Evolutionary conservation across 2,797 vertebrate genomes (phyloP), one percentile per base, ranked within the genome.

Genomic region (Emydoidea blandingii): DNA sequence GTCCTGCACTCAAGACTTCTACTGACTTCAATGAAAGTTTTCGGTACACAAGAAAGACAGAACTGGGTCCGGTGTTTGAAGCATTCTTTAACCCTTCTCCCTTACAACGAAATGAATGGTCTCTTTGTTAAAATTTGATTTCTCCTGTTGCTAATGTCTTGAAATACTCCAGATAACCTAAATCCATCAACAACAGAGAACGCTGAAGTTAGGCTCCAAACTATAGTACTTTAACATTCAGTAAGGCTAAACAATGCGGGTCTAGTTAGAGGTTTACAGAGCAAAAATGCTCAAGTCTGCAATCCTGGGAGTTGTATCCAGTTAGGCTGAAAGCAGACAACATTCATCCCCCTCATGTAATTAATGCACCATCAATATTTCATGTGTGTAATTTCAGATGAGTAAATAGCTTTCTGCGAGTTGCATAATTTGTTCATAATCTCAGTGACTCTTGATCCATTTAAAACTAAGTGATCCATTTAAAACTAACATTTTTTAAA

Each of bases 381-480:
- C 81, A 92, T 89, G 47, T 65, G 72, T 34, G 18, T 79, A 83
- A 96, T 92, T 96, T 92, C 86, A 85, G 91, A 82, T 89, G 93
- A 88, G 83, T 91, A 97, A 92, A 93, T 91, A 95, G 94, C 86
- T 95, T 95, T 96, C 80, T 93, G 84, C 34, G 62, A 90, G 65
- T 91, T 94, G 96, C 94, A 96, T 97, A 97, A 98, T 97, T 97
- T 94, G 88, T 93, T 96, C 86, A 94, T 97, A 92, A 97, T 95
- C 85, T 96, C 92, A 57, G 85, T 95, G 92, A 0, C 1, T 94
- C 92, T 89, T 93, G 47, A 88, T 95, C 87, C 84, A 93, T 96
- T 97, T 95, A 90, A 97, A 93, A 72, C 49, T 80, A 41, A 97
- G 86, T 81, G 79, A 50, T 50, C 50, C 50, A 50, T 50, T 50